Evolutionary conservation across 2,797 vertebrate species (phyloP).

Genomic region (Hoplostethus mediterraneus): DNA sequence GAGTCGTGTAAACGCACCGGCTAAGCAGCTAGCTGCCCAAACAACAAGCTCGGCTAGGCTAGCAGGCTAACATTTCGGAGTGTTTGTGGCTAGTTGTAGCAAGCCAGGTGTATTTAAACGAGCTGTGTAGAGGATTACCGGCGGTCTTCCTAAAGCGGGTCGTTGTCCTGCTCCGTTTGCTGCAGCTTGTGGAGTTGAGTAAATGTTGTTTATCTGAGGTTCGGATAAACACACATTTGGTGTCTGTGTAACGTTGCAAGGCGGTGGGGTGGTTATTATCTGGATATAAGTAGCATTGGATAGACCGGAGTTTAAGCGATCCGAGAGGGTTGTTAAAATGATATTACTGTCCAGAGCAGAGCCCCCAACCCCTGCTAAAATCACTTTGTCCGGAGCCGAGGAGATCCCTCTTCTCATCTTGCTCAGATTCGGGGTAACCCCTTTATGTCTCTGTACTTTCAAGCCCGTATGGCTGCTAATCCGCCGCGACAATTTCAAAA

Average conservation of each 20-base stretch:
- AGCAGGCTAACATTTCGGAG: slow-evolving; percentile 88
- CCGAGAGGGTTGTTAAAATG: slow-evolving; percentile 87
- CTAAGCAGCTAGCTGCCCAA: slow-evolving; percentile 78
- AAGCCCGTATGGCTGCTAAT: slow-evolving; percentile 83
- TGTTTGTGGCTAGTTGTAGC: slow-evolving; percentile 79
- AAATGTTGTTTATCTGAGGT: slow-evolving; percentile 88
- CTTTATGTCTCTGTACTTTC: slow-evolving; percentile 85
- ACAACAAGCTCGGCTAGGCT: slow-evolving; percentile 82
- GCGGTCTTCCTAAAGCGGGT: slow-evolving; percentile 90
- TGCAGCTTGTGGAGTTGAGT: slow-evolving; percentile 93
- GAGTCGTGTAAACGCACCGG: slow-evolving; percentile 65
- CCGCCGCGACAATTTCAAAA: slow-evolving; percentile 83
- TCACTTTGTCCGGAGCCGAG: slow-evolving; percentile 91
- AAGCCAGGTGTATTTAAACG: slow-evolving; percentile 59
- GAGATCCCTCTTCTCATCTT: slow-evolving; percentile 96
- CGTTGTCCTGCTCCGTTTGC: slow-evolving; percentile 90
- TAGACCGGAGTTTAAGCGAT: slow-evolving; percentile 86
- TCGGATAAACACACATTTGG: slow-evolving; percentile 85
- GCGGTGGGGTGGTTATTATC: slow-evolving; percentile 90
- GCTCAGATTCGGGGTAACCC: slow-evolving; percentile 85
- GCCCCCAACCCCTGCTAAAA: slow-evolving; percentile 88
- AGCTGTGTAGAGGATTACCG: slow-evolving; percentile 85
- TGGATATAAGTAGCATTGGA: slow-evolving; percentile 89
- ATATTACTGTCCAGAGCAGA: slow-evolving; percentile 88
- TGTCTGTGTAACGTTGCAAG: slow-evolving; percentile 83